These are phyloP conservation scores for Galago senegalensis DNA, from an alignment of 2,797 vertebrate genomes.

Conservation along the genomic window DNA sequence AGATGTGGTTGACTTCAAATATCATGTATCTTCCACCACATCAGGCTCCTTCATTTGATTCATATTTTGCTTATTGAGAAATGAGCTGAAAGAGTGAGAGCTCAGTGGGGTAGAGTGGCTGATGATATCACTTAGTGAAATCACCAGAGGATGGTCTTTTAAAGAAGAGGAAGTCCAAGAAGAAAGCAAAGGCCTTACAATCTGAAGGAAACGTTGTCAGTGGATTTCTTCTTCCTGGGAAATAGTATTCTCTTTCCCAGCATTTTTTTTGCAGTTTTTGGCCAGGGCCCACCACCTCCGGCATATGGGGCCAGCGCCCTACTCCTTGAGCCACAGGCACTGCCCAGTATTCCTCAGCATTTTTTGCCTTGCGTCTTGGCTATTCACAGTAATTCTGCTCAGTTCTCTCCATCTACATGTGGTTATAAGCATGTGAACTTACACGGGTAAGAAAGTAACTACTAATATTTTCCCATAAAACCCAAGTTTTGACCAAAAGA, in stretches of 20 bases:
- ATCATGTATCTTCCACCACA: accelerated
- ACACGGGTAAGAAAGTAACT: neutral
- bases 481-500: neutral
- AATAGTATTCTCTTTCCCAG: neutral
- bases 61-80: neutral
- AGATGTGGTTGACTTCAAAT: neutral
- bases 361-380: neutral
- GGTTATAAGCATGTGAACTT: neutral
- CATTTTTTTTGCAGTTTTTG: too few relatives aligned
- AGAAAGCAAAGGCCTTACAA: neutral
- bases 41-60: neutral
- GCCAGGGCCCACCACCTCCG: too few relatives aligned
- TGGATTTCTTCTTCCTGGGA: neutral
- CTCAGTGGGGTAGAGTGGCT: too few relatives aligned
- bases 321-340: too few relatives aligned
- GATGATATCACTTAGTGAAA: neutral
- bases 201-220: neutral
- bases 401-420: neutral
- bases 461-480: neutral
- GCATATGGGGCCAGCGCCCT: too few relatives aligned
- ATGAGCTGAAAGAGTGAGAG: neutral
- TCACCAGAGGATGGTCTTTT: neutral
- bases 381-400: neutral
- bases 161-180: neutral
- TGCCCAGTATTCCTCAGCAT: too few relatives aligned